A percentile compares a stretch with the other conserved stretches of the same genome.
phyloP scores from a whole-genome alignment of 2,113 vertebrate genomes.

The Parus major region DNA sequence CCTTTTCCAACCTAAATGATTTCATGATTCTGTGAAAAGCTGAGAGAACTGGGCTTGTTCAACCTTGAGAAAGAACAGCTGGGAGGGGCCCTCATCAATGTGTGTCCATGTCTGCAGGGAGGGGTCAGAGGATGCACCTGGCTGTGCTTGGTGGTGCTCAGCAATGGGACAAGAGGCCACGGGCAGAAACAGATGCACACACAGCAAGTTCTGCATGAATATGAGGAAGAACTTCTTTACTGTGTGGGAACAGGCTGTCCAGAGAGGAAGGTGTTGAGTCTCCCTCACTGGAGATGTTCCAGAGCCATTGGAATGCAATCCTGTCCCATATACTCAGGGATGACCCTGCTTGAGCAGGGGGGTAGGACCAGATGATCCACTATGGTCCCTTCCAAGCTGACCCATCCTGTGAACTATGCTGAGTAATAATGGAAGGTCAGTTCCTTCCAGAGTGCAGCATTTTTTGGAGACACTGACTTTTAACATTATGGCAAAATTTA shows the following conservation, averaged over 20 bases:
- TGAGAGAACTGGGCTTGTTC: neutral
- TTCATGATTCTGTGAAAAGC: neutral
- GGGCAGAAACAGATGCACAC: neutral
- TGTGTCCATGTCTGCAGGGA: neutral
- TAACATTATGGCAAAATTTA: neutral
- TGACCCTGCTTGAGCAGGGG: neutral
- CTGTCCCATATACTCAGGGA: neutral
- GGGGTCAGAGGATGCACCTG: neutral
- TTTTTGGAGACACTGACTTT: neutral
- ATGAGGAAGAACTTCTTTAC: neutral
- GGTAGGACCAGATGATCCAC: neutral
- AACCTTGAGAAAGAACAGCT: neutral
- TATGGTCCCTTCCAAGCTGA: neutral
- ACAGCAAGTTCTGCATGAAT: neutral
- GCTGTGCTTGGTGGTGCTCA: neutral
- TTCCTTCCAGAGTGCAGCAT: neutral
- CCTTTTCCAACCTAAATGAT: neutral
- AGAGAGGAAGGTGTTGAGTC: neutral
- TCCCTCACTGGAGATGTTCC: neutral
- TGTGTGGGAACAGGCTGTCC: neutral
- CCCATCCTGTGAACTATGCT: neutral
- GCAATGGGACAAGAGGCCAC: neutral
- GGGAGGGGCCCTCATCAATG: neutral
- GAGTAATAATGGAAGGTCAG: neutral
- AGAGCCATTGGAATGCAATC: neutral